Conservation (phyloP, 2,888 invertebrate species). For the Clusia tigrina region DNA sequence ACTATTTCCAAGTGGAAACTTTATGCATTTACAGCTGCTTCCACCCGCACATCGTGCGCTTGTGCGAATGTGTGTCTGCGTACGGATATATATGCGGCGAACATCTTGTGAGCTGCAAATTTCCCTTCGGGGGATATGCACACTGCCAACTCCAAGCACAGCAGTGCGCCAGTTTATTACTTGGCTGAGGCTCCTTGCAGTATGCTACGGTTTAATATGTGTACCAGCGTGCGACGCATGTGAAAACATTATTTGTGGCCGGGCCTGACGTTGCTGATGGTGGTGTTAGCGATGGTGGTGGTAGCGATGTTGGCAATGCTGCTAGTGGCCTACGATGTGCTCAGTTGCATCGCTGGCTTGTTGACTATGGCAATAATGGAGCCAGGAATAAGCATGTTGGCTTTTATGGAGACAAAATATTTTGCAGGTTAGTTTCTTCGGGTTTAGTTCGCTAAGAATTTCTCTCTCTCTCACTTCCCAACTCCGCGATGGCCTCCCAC, state of each 20-base stretch:
- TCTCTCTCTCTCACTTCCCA: neutral
- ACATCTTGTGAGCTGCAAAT: conserved; percentile 16
- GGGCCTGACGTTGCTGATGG: too few species aligned
- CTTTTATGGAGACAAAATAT: conserved; percentile 2
- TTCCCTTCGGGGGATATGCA: conserved; percentile 1
- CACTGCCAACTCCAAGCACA: too few species aligned
- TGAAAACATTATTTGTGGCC: neutral
- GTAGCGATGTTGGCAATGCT: too few species aligned
- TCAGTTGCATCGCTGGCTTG: too few species aligned
- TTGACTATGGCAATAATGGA: neutral
- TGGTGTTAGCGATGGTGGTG: too few species aligned
- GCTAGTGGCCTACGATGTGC: too few species aligned
- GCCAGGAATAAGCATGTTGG: neutral
- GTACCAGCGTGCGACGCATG: conserved; percentile 38
- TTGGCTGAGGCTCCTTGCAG: conserved; percentile 26
- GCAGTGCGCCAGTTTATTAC: neutral
- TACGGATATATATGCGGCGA: neutral
- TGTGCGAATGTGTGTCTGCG: neutral
- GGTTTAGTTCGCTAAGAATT: neutral
- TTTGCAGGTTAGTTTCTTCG: neutral
- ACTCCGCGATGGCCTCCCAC: neutral
- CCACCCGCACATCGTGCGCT: neutral
- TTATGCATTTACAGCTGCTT: neutral
- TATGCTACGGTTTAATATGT: conserved; percentile 54
- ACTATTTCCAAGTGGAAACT: conserved; percentile 19